Conservation (phyloP, 2,797 vertebrate species). For the Orestias chungarensis region DNA sequence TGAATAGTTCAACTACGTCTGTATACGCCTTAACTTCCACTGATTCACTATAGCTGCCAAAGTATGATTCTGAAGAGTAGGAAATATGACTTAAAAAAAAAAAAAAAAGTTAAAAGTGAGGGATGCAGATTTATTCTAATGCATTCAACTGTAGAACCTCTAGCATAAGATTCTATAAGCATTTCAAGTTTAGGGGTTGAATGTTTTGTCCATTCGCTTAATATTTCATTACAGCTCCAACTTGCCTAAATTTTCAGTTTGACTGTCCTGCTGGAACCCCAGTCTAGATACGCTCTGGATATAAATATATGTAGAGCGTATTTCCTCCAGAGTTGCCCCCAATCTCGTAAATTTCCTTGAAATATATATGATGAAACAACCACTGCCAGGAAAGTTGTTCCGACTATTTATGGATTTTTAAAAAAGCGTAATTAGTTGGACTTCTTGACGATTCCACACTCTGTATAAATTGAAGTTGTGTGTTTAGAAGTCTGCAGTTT, state of each 20-base stretch:
- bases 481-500: slow-evolving; percentile 19
- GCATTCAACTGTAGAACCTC: neutral
- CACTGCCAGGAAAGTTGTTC: neutral
- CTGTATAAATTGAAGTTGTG: neutral
- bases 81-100: neutral
- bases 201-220: neutral
- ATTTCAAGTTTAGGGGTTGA: neutral
- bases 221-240: neutral
- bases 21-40: neutral
- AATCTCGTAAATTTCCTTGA: neutral
- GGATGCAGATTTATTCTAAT: neutral
- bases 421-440: neutral
- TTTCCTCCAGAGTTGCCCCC: neutral
- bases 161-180: neutral
- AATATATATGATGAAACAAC: neutral
- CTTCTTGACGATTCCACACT: slow-evolving; percentile 8
- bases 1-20: neutral
- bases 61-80: neutral
- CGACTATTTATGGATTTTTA: neutral
- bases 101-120: neutral
- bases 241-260: neutral
- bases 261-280: neutral
- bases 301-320: too few relatives aligned
- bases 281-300: too few relatives aligned
- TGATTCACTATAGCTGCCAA: neutral